Base-by-base conservation (phyloP, 2,113 vertebrate species). In the Melanerpes aurifrons region DNA sequence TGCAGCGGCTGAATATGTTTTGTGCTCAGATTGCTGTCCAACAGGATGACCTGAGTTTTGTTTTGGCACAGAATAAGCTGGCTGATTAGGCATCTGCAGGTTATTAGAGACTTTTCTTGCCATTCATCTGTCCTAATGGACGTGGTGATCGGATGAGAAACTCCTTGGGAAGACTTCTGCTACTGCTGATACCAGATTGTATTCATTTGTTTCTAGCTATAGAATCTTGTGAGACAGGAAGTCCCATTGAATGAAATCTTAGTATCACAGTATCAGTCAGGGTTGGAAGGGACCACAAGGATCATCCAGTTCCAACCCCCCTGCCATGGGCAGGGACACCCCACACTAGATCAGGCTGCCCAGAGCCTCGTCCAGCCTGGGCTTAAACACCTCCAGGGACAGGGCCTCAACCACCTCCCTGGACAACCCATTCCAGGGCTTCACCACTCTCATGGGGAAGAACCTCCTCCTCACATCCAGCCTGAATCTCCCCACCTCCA, bases 1-100 rank as follows among this genome's bases (percentile, higher is more conserved):
- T 50, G 69, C 45, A 28, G 64, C 0, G 0, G 12, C 7, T 73
- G 56, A 47, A 11, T 8, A 11, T 1, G 1, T 67, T 31, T 35
- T 61, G 29, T 78, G 69, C 74, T 94, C 62, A 29, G 18, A 3
- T 50, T 62, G 54, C 47, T 70, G 32, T 56, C 15, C 48, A 40
- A 0, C 1, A 1, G 57, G 11, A 6, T 63, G 35, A 50, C 29
- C 15, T 1, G 14, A 29, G 4, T 28, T 91, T 62, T 74, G 2
- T n/a, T 82, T n/a, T 64, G 69, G 22, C 67, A 69, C 32, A 75
- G 59, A 83, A 6, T 7, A 35, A 63, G 57, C 6, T 53, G 28
- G 22, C 58, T 74, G 48, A 8, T 85, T 56, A 58, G 56, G 37
- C 40, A 69, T 48, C 32, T 86, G 80, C 32, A 74, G 62, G 57